Evolutionary conservation across 1,140 invertebrate species (phyloP).

Genomic region (Sinella curviseta): DNA sequence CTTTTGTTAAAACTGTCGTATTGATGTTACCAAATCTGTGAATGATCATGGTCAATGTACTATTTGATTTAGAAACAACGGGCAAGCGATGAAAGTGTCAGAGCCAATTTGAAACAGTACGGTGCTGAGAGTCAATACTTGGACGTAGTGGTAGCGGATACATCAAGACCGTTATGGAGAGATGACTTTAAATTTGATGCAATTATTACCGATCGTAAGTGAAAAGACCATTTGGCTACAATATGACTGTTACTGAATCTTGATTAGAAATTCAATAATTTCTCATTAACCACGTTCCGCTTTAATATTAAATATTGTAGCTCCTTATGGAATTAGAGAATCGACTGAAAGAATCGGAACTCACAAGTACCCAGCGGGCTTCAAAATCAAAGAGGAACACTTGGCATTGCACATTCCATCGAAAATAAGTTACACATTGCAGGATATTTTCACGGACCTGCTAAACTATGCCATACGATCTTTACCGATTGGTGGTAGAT

Average conservation of each 20-base stretch:
- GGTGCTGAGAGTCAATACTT: slow-evolving; percentile 72
- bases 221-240: slow-evolving; percentile 19
- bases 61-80: slow-evolving; percentile 69
- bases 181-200: slow-evolving; percentile 72
- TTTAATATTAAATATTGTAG: slow-evolving; percentile 59
- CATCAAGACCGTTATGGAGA: slow-evolving; percentile 78
- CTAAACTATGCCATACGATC: slow-evolving; percentile 76
- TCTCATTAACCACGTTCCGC: background rate
- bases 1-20: background rate
- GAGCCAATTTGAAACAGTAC: slow-evolving; percentile 84
- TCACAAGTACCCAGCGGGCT: slow-evolving; percentile 56
- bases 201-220: slow-evolving; percentile 93
- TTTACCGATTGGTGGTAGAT: slow-evolving; percentile 70
- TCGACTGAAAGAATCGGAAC: slow-evolving; percentile 80
- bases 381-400: slow-evolving; percentile 66
- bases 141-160: slow-evolving; percentile 87
- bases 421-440: slow-evolving; percentile 80
- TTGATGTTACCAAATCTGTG: background rate
- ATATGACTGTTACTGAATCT: background rate
- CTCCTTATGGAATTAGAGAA: slow-evolving; percentile 94
- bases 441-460: slow-evolving; percentile 79
- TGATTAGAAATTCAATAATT: slow-evolving; percentile 8
- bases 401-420: slow-evolving; percentile 74
- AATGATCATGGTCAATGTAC: no score
- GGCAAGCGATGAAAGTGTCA: slow-evolving; percentile 79